Evolutionary conservation across 2,888 invertebrate genomes (phyloP).

Genomic region (Eristalis pertinax): DNA sequence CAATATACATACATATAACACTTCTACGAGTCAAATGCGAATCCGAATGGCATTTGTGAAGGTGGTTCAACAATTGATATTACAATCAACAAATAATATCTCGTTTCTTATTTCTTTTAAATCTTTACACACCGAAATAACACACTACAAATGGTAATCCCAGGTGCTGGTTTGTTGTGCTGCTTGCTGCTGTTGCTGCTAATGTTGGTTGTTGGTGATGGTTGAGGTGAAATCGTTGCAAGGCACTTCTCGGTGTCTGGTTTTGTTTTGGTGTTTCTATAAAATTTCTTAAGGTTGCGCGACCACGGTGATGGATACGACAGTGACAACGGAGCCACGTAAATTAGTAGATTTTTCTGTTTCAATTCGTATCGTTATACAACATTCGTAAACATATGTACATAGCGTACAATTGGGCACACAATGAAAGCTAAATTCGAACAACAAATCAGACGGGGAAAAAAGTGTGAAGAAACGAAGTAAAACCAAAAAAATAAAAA

Average conservation of each 20-base stretch:
- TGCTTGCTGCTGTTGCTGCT: background rate
- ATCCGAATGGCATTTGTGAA: slow-evolving; percentile 60
- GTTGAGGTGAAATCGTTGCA: slow-evolving; percentile 69
- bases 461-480: slow-evolving; percentile 1
- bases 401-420: slow-evolving; percentile 37
- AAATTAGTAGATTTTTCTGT: slow-evolving; percentile 45
- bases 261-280: slow-evolving; percentile 60
- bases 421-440: slow-evolving; percentile 49
- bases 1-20: slow-evolving; percentile 21
- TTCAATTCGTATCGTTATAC: slow-evolving; percentile 37
- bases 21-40: slow-evolving; percentile 58
- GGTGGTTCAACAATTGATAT: slow-evolving; percentile 62
- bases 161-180: slow-evolving; percentile 30
- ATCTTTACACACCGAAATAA: slow-evolving; percentile 25
- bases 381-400: slow-evolving; percentile 41
- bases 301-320: slow-evolving; percentile 22
- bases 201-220: slow-evolving; percentile 4
- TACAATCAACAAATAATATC: slow-evolving; percentile 36
- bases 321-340: slow-evolving; percentile 35
- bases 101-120: slow-evolving; percentile 12
- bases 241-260: slow-evolving; percentile 66
- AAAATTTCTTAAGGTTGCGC: slow-evolving; percentile 43
- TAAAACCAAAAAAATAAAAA: background rate
- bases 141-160: slow-evolving; percentile 54
- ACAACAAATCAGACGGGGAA: slow-evolving; percentile 16